Evolutionary conservation across 2,797 vertebrate genomes (phyloP).

Genomic region (Premnoplex brunnescens): DNA sequence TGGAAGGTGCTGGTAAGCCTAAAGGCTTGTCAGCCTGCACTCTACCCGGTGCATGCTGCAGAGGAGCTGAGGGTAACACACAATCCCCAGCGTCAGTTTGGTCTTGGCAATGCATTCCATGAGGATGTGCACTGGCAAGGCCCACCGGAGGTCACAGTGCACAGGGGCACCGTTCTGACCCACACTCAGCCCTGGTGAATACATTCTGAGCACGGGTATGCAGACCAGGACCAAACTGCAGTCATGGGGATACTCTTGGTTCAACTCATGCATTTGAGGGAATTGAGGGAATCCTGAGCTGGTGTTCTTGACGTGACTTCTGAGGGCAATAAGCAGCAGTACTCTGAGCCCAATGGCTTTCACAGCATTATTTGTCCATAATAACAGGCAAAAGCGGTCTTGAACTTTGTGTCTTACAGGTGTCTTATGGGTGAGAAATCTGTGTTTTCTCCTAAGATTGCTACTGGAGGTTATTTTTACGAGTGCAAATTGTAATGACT

Average conservation of each 20-base stretch:
- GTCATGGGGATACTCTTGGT: background rate
- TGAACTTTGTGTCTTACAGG: background rate
- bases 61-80: background rate
- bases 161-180: background rate
- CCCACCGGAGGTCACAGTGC: rapidly evolving
- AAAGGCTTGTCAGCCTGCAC: background rate
- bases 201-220: background rate
- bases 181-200: rapidly evolving
- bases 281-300: background rate
- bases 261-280: rapidly evolving
- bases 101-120: rapidly evolving
- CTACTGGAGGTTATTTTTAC: background rate
- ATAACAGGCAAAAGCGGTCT: background rate
- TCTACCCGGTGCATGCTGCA: rapidly evolving
- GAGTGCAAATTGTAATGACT: background rate
- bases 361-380: background rate
- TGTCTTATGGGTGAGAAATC: background rate
- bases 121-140: rapidly evolving
- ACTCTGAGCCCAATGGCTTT: background rate
- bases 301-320: background rate
- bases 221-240: background rate
- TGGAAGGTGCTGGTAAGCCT: background rate
- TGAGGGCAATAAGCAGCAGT: background rate
- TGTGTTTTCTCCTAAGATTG: background rate
- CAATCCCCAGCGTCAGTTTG: rapidly evolving